Base-by-base conservation (phyloP, 2,888 invertebrate genomes). In the Nymphalis urticae region DNA sequence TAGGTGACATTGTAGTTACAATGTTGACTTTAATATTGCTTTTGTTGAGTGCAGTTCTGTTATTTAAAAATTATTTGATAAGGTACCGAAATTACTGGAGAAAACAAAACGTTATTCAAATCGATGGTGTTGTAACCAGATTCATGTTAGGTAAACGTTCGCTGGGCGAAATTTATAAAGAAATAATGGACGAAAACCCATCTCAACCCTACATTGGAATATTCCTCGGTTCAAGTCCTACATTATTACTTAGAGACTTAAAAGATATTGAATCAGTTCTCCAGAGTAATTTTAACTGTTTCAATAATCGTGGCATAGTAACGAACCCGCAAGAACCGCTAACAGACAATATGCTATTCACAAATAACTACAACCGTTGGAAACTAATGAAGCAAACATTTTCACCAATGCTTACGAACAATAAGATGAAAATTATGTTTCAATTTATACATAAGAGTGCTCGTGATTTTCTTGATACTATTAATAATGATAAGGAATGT, bases 361-460 rank as follows among this genome's bases (percentile, higher is more conserved):
- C 82, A 66, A 70, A 82, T 24, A 80, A 88, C 3, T 80, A 86
- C 66, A 73, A 83, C 9, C 77, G 81, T 70, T 91, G 90, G 91
- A 85, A 86, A 70, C 74, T 87, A 17, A 75, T 88, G 13, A 77
- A 89, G 17, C 87, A 88, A 50, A 88, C 82, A 63, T 73, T 92
- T 69, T 82, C 85, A 0, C 87, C 90, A 0, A 76, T 86, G 0
- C 90, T 91, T 70, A 88, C 88, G 0, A 76, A 81, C 0, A 75
- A 78, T 0, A 90, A 90, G 72, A 75, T 90, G 17, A 86, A 81
- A 65, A 88, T 85, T 47, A 86, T 91, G 86, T 88, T 83, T 71
- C 83, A 82, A 59, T 83, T 87, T 2, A 82, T 88, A 36, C 84
- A 85, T 17, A 85, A 81, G 63, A 82, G 84, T 56, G 85, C 84